Conservation (phyloP, 2,888 invertebrate species). For the Cerastis leucographa region DNA sequence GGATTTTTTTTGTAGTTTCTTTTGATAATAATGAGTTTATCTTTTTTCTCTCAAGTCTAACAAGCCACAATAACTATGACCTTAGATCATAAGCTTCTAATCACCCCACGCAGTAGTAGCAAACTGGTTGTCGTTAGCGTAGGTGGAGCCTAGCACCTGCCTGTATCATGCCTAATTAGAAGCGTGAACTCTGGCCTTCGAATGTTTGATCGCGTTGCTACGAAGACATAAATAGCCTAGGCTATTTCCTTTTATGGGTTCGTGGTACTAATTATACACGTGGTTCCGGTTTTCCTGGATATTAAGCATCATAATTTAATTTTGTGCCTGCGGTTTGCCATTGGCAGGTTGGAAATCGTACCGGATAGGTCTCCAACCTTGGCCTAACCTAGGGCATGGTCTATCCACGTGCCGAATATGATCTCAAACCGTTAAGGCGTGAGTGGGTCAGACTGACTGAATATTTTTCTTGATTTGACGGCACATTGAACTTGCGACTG, state of each 20-base stretch:
- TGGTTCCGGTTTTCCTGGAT: slow-evolving; percentile 1
- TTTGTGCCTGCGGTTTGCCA: not conserved
- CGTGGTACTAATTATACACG: not conserved
- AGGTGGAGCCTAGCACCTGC: slow-evolving; percentile 42
- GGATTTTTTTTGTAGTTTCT: not conserved
- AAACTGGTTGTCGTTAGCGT: slow-evolving; percentile 41
- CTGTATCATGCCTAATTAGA: slow-evolving; percentile 27
- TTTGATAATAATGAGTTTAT: not conserved
- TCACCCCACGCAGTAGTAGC: slow-evolving; percentile 49
- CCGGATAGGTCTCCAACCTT: not conserved
- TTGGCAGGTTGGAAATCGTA: not conserved
- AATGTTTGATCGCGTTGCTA: slow-evolving; percentile 27
- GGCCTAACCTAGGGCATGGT: not conserved
- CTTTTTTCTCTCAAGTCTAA: not conserved
- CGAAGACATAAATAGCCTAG: slow-evolving; percentile 5
- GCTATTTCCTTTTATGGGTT: slow-evolving; percentile 26
- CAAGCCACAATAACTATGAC: slow-evolving; percentile 21
- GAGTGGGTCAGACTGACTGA: not conserved
- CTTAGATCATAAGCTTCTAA: slow-evolving; percentile 29
- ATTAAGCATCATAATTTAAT: not conserved
- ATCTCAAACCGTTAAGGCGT: not conserved
- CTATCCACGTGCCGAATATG: not conserved
- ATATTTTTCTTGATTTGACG: not conserved
- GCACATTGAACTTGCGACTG: not conserved
- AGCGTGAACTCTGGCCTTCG: slow-evolving; percentile 56